A percentile compares a stretch with the other conserved stretches of the same genome.
phyloP scores from a whole-genome alignment of 2,113 vertebrate genomes.

The Coptodon rendalli region DNA sequence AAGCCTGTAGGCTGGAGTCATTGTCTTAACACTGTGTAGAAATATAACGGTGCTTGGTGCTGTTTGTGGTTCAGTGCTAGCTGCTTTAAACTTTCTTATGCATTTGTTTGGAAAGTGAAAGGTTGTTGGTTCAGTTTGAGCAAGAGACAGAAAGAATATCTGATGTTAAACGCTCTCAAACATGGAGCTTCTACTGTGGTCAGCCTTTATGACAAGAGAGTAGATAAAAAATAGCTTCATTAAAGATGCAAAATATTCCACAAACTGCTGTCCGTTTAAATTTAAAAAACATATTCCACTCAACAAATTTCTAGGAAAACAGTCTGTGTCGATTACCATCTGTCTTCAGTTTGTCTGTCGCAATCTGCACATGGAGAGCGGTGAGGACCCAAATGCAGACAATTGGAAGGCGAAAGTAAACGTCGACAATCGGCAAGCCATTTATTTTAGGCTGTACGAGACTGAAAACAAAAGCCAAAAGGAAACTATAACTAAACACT shows the following conservation, averaged over 20 bases:
- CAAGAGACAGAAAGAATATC: background rate
- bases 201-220: background rate
- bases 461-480: background rate
- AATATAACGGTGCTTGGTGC: background rate
- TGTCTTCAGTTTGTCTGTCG: background rate
- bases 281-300: background rate
- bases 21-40: background rate
- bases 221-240: background rate
- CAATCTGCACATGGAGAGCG: background rate
- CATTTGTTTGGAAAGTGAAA: background rate
- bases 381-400: background rate
- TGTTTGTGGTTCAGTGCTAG: background rate
- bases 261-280: background rate
- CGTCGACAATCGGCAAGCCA: background rate
- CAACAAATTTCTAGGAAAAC: background rate
- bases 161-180: fast-evolving
- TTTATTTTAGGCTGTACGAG: background rate
- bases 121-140: background rate
- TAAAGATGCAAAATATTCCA: background rate
- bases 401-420: background rate
- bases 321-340: background rate
- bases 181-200: background rate
- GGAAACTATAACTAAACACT: background rate
- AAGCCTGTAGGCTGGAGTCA: background rate
- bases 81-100: background rate